Evolutionary conservation across 2,113 vertebrate species (phyloP).

Genomic region (Petromus typicus): DNA sequence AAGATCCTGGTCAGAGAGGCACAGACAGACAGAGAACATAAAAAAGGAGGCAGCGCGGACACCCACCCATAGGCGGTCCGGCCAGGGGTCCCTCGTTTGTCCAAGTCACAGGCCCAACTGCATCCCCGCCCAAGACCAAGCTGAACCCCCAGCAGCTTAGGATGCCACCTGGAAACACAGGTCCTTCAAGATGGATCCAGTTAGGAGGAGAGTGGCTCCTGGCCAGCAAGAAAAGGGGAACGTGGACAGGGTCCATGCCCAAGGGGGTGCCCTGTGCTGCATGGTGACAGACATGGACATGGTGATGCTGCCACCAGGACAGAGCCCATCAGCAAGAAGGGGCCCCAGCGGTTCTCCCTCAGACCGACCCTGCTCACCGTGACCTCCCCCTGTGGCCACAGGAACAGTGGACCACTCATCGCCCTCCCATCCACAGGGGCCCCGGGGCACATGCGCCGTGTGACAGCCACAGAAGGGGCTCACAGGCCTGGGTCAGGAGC

Average conservation of each 20-base stretch:
- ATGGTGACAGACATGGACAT: not conserved
- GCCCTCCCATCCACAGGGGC: not conserved
- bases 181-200: not conserved
- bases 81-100: not conserved
- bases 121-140: fast-evolving
- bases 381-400: too few relatives aligned
- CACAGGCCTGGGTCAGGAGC: not conserved
- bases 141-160: not conserved
- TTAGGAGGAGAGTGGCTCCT: not conserved
- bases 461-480: fast-evolving
- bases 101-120: fast-evolving
- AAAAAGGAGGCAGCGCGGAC: conserved; percentile 76
- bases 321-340: not conserved
- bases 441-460: not conserved
- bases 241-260: fast-evolving
- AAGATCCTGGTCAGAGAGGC: conserved; percentile 96
- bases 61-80: conserved; percentile 61
- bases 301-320: not conserved
- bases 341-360: not conserved
- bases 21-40: conserved; percentile 88
- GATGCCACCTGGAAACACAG: not conserved
- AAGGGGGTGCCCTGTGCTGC: fast-evolving
- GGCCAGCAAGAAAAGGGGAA: not conserved
- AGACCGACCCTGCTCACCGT: fast-evolving
- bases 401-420: too few relatives aligned